A percentile compares a stretch with the other conserved stretches of the same genome.
These are phyloP conservation scores for Lamellibrachia luymesi DNA, from an alignment of 1,140 invertebrate species.

Conservation along the genomic window DNA sequence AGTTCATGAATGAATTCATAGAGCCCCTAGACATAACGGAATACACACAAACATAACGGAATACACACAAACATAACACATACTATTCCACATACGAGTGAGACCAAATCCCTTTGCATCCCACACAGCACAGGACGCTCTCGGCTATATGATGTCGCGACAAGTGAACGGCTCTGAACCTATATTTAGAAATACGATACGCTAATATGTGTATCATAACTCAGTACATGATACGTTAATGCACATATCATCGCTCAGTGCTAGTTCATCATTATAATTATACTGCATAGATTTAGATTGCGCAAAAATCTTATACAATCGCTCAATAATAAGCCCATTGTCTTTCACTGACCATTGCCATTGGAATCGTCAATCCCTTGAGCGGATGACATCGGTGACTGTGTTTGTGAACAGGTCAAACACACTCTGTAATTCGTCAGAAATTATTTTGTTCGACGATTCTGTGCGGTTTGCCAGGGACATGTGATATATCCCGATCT, in stretches of 20 bases:
- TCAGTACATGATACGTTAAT: neutral
- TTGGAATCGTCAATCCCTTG: no score
- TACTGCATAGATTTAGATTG: no score
- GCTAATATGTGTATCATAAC: neutral
- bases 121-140: neutral
- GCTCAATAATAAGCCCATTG: no score
- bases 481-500: neutral
- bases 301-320: no score
- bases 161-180: neutral
- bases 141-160: neutral
- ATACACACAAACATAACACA: no score
- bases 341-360: no score
- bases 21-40: no score
- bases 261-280: neutral
- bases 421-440: no score
- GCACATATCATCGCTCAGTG: neutral
- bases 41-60: no score
- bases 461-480: neutral
- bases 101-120: neutral
- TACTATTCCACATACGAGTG: neutral
- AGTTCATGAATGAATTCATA: neutral
- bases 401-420: no score
- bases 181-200: constrained; percentile 1
- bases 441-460: neutral
- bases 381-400: no score